Evolutionary conservation across 2,113 vertebrate species (phyloP).

Genomic region (Asarcornis scutulata): DNA sequence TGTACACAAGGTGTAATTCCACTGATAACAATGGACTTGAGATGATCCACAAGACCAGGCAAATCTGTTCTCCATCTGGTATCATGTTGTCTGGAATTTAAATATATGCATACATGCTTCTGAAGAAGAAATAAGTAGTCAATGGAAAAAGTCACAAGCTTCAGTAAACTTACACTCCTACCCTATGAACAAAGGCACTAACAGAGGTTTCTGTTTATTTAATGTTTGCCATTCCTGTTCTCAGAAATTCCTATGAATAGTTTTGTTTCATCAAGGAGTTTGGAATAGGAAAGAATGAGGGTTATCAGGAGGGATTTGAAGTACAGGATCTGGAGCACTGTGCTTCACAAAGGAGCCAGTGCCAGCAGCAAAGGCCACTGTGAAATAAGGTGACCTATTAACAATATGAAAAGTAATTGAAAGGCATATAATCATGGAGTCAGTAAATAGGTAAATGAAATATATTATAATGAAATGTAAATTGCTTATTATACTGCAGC

Average conservation of each 20-base stretch:
- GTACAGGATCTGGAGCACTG: not conserved
- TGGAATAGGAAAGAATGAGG: not conserved
- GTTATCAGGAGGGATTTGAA: not conserved
- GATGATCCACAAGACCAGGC: not conserved
- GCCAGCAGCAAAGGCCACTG: not conserved
- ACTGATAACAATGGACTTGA: not conserved
- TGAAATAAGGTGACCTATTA: slow-evolving; percentile 40
- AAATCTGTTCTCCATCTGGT: not conserved
- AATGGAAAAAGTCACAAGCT: not conserved
- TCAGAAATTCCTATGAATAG: not conserved
- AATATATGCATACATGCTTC: not conserved
- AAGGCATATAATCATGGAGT: slow-evolving; percentile 5
- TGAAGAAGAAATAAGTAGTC: not conserved
- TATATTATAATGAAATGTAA: slow-evolving; percentile 12
- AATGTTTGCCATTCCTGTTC: not conserved
- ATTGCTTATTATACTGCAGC: not conserved
- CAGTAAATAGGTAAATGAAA: slow-evolving; percentile 7
- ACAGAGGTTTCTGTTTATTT: not conserved
- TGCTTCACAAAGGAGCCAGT: not conserved
- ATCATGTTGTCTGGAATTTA: not conserved
- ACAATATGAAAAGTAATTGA: not conserved
- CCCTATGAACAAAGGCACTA: not conserved
- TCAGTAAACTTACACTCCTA: not conserved
- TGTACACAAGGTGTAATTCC: not conserved
- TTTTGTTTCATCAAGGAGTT: not conserved